Base-by-base conservation (phyloP, 2,888 invertebrate species). In the Lutraria lutraria region DNA sequence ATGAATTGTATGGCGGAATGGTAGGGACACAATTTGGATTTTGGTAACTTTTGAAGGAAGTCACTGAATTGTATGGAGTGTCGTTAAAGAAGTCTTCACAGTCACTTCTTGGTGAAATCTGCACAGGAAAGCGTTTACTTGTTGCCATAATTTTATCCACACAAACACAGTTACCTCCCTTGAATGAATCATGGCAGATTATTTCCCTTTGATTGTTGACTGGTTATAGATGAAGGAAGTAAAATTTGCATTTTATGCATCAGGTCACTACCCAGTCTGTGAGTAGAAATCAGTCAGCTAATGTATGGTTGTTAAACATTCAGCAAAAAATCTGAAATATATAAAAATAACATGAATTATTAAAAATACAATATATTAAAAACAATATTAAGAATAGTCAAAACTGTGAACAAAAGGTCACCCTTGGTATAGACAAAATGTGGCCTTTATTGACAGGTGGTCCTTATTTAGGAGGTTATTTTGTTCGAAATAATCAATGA, bases 31-130 rank as follows among this genome's bases (percentile, higher is more conserved):
- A 76, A 56, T 72, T 53, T 52, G 53, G 31, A 4, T 34, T 56
- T 25, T 87, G 82, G 63, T 84, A 88, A 80, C 80, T 63, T 82
- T 89, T 91, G 63, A 91, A 91, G 2, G 91, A 86, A 31, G 82
- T 89, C 12, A 89, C 89, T 43, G 88, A 84, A 54, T 86, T 89
- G 63, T 89, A 91, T 34, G 90, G 88, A n/a, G 82, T 52, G 31
- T 88, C 88, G 60, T 83, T 83, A 16, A 34, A 43, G 43, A 31
- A 81, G 60, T 82, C 56, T 8, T 72, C 72, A 21, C 21, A 43
- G 21, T 84, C 80, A 53, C 34, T 85, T 19, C 56, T 72, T 34
- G 56, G 54, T 16, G 72, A 79, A 25, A 82, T 89, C 79, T 89
- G 82, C 4, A 83, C 34, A n/a, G 82, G 89, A 60, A 83, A 86